phyloP scores from a whole-genome alignment of 2,113 vertebrate genomes.

The Tupaia chinensis region DNA sequence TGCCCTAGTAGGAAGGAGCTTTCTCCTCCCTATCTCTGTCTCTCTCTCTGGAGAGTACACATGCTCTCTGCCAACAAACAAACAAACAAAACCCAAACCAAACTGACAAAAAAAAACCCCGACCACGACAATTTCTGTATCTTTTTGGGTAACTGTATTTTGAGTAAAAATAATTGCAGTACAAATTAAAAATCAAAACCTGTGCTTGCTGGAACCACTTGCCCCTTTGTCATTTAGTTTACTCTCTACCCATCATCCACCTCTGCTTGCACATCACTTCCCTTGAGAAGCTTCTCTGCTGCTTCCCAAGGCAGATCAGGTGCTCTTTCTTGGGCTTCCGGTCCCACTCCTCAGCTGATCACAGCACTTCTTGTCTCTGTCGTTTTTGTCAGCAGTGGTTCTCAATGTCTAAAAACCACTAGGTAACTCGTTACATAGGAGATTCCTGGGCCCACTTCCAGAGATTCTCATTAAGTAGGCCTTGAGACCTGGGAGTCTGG shows the following conservation, averaged over 20 bases:
- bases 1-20: too few species aligned
- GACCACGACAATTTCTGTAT: background rate
- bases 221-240: background rate
- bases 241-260: background rate
- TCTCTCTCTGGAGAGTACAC: too few species aligned
- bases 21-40: too few species aligned
- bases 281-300: background rate
- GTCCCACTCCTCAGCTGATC: background rate
- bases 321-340: background rate
- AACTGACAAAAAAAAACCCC: too few species aligned
- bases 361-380: background rate
- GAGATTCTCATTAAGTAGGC: background rate
- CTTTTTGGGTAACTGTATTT: slow-evolving; percentile 6
- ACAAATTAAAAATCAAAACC: background rate
- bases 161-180: slow-evolving; percentile 4
- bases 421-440: background rate
- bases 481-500: background rate
- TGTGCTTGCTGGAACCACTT: background rate
- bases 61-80: too few species aligned
- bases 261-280: background rate
- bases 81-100: too few species aligned
- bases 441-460: background rate
- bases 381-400: background rate
- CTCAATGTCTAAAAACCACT: background rate
- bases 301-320: background rate